Base-by-base conservation (phyloP, 2,888 invertebrate genomes). In the Cheilosia variabilis region DNA sequence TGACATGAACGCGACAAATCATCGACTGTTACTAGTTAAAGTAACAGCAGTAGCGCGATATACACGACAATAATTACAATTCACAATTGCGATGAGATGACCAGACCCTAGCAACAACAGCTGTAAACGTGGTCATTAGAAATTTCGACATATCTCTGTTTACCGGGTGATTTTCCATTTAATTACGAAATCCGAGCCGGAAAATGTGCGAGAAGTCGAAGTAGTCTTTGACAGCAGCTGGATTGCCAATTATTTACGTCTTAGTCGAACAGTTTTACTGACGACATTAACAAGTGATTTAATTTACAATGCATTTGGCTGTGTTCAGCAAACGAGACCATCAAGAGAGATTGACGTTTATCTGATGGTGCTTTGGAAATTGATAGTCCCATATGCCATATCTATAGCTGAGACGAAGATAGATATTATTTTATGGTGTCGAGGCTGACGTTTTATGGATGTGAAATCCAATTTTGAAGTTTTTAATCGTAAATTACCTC, bases 171-270 rank as follows among this genome's bases (percentile, higher is more conserved):
- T 63, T 57, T 68, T 62, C 19, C 65, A n/a, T 41, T 65, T 53
- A 73, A 78, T 83, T 73, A 57, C 58, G 22, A 66, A 86, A 68
- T 77, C 52, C 76, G 62, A 86, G 81, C 76, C 72, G 86, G 72
- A 72, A 86, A 52, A 58, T 66, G 63, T 15, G 27, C 19, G 53
- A 68, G 37, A 62, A 13, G 37, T 55, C 19, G 37, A 19, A 78
- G 22, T 27, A 63, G 27, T 1, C 27, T 47, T 60, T 27, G 31
- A 52, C 60, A 50, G 65, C 60, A 72, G 62, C 65, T 62, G 24
- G 57, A 76, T 52, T 76, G 53, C 50, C 66, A 15, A 75, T 80
- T 65, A 80, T 80, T 80, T 76, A 71, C 60, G 76, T 55, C 62
- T 37, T 50, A 65, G 72, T 57, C 60, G 75, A 81, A 66, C 76